phyloP scores from a whole-genome alignment of 2,888 invertebrate genomes.

The Heliconius aoede region DNA sequence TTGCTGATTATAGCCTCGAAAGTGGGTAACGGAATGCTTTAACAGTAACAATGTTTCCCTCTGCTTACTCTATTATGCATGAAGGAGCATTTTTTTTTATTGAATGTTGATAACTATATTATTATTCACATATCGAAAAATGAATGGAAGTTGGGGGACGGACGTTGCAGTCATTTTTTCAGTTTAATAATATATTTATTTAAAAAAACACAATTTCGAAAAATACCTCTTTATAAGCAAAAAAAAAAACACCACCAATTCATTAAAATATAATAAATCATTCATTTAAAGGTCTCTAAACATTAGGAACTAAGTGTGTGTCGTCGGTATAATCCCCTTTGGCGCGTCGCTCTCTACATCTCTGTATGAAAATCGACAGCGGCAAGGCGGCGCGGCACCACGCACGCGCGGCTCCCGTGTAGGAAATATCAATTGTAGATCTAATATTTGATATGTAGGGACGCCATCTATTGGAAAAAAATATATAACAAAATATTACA shows the following conservation, averaged over 20 bases:
- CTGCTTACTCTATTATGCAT: too few relatives aligned
- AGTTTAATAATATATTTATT: neutral
- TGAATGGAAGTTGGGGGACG: too few relatives aligned
- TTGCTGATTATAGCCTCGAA: too few relatives aligned
- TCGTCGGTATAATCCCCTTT: constrained; percentile 37
- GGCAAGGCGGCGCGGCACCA: constrained; percentile 41
- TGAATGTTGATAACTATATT: too few relatives aligned
- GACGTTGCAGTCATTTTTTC: too few relatives aligned
- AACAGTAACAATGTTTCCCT: too few relatives aligned
- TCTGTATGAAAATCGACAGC: constrained; percentile 55
- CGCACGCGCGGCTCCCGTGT: constrained; percentile 50
- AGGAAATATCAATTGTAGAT: constrained; percentile 47
- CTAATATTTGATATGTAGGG: constrained; percentile 48
- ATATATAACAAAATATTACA: too few relatives aligned
- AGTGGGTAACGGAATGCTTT: too few relatives aligned
- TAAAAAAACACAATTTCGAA: neutral
- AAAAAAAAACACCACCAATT: neutral
- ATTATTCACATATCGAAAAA: too few relatives aligned
- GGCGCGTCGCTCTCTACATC: constrained; percentile 52
- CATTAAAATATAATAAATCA: neutral
- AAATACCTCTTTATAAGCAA: neutral
- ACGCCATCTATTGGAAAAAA: constrained; percentile 31
- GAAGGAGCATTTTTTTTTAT: too few relatives aligned
- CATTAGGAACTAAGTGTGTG: neutral
- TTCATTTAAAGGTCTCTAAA: neutral